Conservation (phyloP, 2,797 vertebrate genomes). For the Morus bassanus region DNA sequence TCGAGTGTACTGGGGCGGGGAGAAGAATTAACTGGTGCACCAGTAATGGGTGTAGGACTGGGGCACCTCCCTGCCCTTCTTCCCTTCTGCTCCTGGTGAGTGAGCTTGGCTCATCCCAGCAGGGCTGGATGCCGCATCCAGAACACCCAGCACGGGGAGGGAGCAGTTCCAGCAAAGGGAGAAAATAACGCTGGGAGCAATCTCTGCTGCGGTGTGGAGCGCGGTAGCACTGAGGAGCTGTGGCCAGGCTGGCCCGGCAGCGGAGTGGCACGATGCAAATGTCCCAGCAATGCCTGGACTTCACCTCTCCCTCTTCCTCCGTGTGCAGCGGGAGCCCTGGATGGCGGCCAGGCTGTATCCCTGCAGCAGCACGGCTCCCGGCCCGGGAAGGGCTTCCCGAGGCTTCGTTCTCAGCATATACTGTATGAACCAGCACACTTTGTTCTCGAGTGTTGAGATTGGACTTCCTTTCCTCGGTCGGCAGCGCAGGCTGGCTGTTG, state of each 20-base stretch:
- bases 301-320: not conserved
- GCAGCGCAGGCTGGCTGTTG: constrained; percentile 44
- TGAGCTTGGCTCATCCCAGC: not conserved
- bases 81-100: no score
- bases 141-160: not conserved
- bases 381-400: not conserved
- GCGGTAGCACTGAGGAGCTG: accelerated
- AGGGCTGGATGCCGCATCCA: not conserved
- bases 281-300: not conserved
- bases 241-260: not conserved
- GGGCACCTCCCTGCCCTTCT: not conserved
- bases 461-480: constrained; percentile 28
- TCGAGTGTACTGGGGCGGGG: accelerated
- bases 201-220: not conserved
- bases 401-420: not conserved
- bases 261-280: not conserved
- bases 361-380: not conserved
- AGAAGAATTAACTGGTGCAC: not conserved
- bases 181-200: not conserved
- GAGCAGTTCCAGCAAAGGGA: not conserved
- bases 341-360: not conserved
- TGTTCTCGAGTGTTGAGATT: constrained; percentile 5
- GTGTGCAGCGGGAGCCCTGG: not conserved
- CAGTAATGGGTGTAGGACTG: not conserved
- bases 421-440: constrained; percentile 32